Evolutionary conservation across 2,888 invertebrate genomes (phyloP).

Genomic region (Sycophila texana): DNA sequence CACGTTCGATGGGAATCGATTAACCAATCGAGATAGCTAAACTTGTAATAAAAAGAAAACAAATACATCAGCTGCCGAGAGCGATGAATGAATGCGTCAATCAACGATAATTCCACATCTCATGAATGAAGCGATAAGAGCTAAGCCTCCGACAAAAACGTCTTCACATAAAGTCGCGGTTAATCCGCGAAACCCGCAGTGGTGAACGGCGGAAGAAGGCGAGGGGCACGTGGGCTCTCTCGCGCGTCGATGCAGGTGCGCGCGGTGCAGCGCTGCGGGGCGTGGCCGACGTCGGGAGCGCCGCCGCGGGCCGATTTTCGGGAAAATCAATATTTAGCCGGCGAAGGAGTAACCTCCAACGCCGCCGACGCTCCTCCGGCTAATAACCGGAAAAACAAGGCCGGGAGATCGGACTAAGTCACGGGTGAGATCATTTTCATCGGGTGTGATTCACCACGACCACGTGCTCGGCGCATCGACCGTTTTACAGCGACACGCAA

Average conservation of each 20-base stretch:
- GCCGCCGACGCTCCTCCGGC: not conserved
- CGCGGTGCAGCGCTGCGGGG: conserved; percentile 12
- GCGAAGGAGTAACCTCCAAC: not conserved
- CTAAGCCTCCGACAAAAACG: too few species aligned
- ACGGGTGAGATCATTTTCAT: not conserved
- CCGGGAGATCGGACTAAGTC: too few species aligned
- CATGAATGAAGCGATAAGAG: too few species aligned
- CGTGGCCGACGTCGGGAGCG: not conserved
- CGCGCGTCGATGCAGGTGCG: not conserved
- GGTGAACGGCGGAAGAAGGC: not conserved
- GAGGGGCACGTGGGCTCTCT: not conserved
- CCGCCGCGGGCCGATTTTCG: conserved; percentile 33
- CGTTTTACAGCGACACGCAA: too few species aligned
- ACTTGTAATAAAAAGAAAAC: too few species aligned
- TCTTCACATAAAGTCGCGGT: too few species aligned
- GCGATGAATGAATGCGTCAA: too few species aligned
- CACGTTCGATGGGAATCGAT: too few species aligned
- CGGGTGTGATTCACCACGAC: not conserved
- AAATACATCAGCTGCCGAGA: too few species aligned
- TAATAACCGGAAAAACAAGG: conserved; percentile 1
- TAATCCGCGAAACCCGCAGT: too few species aligned
- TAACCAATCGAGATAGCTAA: too few species aligned
- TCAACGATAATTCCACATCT: too few species aligned
- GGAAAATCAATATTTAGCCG: conserved; percentile 49
- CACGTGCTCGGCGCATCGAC: not conserved